A percentile compares a stretch with the other conserved stretches of the same genome.
These are phyloP conservation scores for Cephalotes varians DNA, from an alignment of 2,888 invertebrate genomes.

Conservation along the genomic window DNA sequence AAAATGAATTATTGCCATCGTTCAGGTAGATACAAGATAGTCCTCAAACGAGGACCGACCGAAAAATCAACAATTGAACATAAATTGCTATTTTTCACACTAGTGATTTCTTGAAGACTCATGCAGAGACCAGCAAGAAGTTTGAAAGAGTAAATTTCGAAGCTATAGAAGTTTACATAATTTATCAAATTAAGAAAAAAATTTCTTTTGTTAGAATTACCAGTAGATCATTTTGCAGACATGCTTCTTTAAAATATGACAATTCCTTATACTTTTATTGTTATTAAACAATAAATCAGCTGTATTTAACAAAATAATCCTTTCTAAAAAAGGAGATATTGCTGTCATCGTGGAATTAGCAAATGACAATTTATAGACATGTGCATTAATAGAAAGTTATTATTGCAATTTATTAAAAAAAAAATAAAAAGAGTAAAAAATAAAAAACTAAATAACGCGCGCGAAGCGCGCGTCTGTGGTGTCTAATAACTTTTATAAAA, in stretches of 20 bases:
- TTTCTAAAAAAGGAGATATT: too few relatives aligned
- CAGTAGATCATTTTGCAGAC: background rate
- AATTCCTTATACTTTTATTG: background rate
- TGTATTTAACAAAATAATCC: background rate
- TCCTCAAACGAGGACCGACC: background rate
- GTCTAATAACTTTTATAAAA: too few relatives aligned
- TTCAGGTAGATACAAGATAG: background rate
- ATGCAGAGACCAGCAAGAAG: background rate
- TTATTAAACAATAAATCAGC: background rate
- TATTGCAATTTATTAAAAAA: too few relatives aligned
- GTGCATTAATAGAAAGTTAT: too few relatives aligned
- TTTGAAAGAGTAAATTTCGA: background rate
- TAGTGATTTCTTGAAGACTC: background rate
- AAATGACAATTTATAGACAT: too few relatives aligned
- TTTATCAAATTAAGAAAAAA: background rate
- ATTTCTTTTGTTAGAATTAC: background rate
- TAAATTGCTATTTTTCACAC: background rate
- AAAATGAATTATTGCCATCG: background rate
- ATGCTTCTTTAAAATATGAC: too few relatives aligned
- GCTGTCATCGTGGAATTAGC: too few relatives aligned
- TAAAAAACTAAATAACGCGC: too few relatives aligned
- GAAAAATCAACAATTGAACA: background rate
- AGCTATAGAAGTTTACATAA: background rate
- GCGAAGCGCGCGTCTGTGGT: too few relatives aligned
- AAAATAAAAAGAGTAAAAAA: too few relatives aligned